These are phyloP conservation scores for Coluber constrictor DNA, from an alignment of 2,797 vertebrate species.

Conservation along the genomic window DNA sequence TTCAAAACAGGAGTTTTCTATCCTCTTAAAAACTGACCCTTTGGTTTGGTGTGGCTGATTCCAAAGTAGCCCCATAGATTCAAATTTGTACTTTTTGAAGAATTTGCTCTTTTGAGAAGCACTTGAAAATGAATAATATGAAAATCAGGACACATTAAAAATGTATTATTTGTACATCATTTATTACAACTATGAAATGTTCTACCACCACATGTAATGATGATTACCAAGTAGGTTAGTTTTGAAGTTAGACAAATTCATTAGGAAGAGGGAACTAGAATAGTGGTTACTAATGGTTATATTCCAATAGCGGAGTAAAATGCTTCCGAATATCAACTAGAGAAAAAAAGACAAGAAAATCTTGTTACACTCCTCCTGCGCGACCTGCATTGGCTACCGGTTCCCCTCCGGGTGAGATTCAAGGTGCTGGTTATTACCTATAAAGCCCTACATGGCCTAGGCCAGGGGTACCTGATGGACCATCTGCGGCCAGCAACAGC, in stretches of 20 bases:
- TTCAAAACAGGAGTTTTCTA: neutral
- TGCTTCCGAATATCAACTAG: neutral
- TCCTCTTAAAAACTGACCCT: neutral
- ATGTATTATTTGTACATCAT: neutral
- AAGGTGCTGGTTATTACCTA: too few relatives aligned
- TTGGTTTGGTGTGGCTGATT: neutral
- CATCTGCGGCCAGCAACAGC: too few relatives aligned
- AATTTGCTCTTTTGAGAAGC: neutral
- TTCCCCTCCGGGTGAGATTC: too few relatives aligned
- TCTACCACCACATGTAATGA: neutral
- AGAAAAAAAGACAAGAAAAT: neutral
- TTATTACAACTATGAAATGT: neutral
- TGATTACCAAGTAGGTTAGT: neutral
- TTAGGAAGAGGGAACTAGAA: neutral
- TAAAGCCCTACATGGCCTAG: too few relatives aligned
- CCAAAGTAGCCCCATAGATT: neutral
- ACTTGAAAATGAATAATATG: neutral
- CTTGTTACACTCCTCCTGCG: too few relatives aligned
- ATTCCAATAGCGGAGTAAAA: neutral
- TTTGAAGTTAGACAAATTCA: neutral
- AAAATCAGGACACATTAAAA: neutral
- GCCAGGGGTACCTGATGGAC: too few relatives aligned
- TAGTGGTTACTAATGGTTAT: neutral
- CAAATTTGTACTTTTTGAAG: neutral
- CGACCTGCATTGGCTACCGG: too few relatives aligned